Conservation (phyloP, 2,113 vertebrate genomes). For the Illadopsis cleaveri region DNA sequence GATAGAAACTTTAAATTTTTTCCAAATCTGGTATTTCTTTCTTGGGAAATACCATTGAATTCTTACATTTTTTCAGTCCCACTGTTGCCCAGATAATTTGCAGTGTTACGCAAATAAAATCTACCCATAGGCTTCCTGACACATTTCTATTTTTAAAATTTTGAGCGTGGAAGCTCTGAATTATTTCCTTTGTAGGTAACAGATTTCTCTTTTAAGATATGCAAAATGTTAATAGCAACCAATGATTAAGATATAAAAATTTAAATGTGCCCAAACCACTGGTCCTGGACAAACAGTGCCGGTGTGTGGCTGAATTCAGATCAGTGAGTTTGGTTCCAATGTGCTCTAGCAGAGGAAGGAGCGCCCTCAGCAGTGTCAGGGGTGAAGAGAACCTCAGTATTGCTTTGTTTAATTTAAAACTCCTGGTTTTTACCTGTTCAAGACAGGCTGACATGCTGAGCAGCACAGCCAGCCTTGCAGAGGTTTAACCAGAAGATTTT, state of each 20-base stretch:
- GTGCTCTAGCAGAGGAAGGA: not conserved
- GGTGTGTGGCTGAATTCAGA: not conserved
- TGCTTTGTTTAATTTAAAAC: not conserved
- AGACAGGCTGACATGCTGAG: not conserved
- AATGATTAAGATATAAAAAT: not conserved
- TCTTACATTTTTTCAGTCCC: not conserved
- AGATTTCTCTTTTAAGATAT: not conserved
- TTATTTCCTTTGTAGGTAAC: not conserved
- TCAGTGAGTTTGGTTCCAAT: not conserved
- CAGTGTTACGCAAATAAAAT: not conserved
- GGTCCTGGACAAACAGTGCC: not conserved
- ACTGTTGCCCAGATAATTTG: not conserved
- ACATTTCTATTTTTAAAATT: not conserved
- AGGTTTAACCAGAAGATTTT: not conserved
- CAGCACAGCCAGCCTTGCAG: not conserved
- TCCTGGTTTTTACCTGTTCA: not conserved
- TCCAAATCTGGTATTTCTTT: not conserved
- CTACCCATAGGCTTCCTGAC: not conserved
- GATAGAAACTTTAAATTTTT: not conserved
- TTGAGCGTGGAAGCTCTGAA: not conserved
- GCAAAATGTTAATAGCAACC: not conserved
- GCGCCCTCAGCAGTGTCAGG: not conserved
- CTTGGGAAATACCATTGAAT: not conserved
- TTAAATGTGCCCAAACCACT: not conserved
- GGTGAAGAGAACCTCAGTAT: not conserved